Evolutionary conservation across 2,888 invertebrate genomes (phyloP), one percentile per base, ranked within the genome.

Genomic region (Mycalesis mineus): DNA sequence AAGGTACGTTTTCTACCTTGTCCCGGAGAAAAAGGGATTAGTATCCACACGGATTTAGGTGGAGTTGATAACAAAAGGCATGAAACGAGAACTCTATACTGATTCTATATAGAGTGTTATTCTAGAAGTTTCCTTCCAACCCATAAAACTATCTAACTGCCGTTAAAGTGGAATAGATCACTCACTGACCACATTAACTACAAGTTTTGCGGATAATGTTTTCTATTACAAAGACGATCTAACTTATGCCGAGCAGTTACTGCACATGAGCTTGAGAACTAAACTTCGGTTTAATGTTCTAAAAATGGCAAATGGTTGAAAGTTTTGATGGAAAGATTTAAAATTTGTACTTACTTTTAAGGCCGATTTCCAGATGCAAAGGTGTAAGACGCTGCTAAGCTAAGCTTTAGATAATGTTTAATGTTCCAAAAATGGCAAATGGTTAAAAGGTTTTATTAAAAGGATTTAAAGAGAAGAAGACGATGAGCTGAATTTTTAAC

Each of bases 211-310:
- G 15, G 42, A 42, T 52, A 52, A 52, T 52, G 52, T 41, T 42
- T 42, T 56, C 37, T 56, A 40, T 42, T 47, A 41, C 47, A 48
- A 55, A 47, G 74, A 74, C 72, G 70, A 73, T 76, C 70, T 72
- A 83, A 82, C 75, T 83, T 81, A 79, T 79, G 83, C 77, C 80
- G 78, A 66, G 73, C 67, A 68, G 74, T 82, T 68, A 78, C 42
- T 22, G 40, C 45, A 52, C 17, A 39, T 11, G 51, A 73, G 69
- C 45, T 57, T 13, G 50, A 15, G 49, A 58, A 57, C 54, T 57
- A 49, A 58, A 57, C 54, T 57, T 62, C 15, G 47, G 47, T 62
- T 62, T 52, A 61, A 66, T 65, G 62, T 65, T 57, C 60, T 66
- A 60, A 64, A 61, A 66, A 63, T 64, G 37, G 55, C 33, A 56